Evolutionary conservation across 2,797 vertebrate genomes (phyloP), one percentile per base, ranked within the genome.

Genomic region (Rhinophrynus dorsalis): DNA sequence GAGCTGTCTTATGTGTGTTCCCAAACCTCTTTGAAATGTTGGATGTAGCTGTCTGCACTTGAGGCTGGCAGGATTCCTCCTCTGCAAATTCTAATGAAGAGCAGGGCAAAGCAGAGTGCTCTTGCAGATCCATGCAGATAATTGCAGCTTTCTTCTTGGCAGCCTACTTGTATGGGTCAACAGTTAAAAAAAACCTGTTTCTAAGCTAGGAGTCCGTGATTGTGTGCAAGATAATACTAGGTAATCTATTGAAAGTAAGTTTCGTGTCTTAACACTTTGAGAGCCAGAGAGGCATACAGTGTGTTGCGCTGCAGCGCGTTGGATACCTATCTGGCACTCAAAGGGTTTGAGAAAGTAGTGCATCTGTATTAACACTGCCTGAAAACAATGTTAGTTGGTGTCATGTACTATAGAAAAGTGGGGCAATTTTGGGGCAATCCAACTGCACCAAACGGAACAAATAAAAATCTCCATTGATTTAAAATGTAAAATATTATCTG

Each of bases 11-110:
- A 0, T 12, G 44, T 56, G 45, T 38, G 20, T 15, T 2, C 10
- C 65, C 52, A 68, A 51, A 52, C 30, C 60, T 52, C 64, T 56
- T 57, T 18, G 35, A 38, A 5, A 33, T 5, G 30, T 27, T n/a
- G 60, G 68, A 10, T 20, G 40, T 4, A 26, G 59, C 48, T 26
- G 10, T 1, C 4, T 55, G 64, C 17, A 17, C 20, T 47, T 2
- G 42, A 5, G 47, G 18, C 56, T 35, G 71, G 44, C 6, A 0
- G 15, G 3, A 51, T 0, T 0, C 67, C 62, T 21, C 32, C 67
- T 24, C 0, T 0, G 54, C n/a, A n/a, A 51, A 62, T 59, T 57
- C 37, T 29, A 10, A 35, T 33, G 52, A 68, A 67, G 51, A 67
- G 55, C 42, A 17, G 0, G 0, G 2, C 2, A 3, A 47, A 29